Base-by-base conservation (phyloP, 1,140 invertebrate genomes). In the Pygmarrhopalites habei region DNA sequence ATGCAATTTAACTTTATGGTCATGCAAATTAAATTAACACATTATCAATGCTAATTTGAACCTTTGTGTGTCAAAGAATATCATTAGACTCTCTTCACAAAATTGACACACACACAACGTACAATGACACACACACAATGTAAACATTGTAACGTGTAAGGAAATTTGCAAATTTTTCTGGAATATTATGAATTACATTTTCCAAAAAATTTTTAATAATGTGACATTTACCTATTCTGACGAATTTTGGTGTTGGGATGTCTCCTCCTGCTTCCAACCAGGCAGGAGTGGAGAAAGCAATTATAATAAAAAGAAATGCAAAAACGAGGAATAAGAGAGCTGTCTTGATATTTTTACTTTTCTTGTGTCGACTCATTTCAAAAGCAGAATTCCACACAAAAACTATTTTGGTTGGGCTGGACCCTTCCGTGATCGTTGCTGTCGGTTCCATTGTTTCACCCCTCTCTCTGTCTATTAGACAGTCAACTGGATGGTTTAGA, bases 261-360 rank as follows among this genome's bases (percentile, higher is more conserved):
- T 86, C 82, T 2, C 88, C 87, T 78, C 93, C 90, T 17, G 88
- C 90, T 69, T 89, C 86, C 25, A 97, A 77, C 93, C 94, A 98
- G 74, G 90, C 90, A 26, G 92, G 92, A 70, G 91, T 92, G 59
- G 86, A 86, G 77, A 95, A 97, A 2, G 92, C 85, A 60, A 95
- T 84, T 4, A 95, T 75, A 65, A 93, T 84, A 62, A 89, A 83
- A 65, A 89, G 63, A 73, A 87, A 86, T 23, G 85, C 85, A 46
- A 85, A 67, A 28, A 77, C 75, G 56, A 86, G 85, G 71, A 85
- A 81, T 30, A 76, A 77, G 32, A 86, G 78, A n/a, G 88, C 86
- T 26, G 51, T 35, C 57, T 53, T 52, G 30, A 64, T 44, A 10
- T 55, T 62, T 35, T 29, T 49, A 23, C 51, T 67, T 28, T 41